phyloP scores from a whole-genome alignment of 2,113 vertebrate species.

The Craseonycteris thonglongyai region DNA sequence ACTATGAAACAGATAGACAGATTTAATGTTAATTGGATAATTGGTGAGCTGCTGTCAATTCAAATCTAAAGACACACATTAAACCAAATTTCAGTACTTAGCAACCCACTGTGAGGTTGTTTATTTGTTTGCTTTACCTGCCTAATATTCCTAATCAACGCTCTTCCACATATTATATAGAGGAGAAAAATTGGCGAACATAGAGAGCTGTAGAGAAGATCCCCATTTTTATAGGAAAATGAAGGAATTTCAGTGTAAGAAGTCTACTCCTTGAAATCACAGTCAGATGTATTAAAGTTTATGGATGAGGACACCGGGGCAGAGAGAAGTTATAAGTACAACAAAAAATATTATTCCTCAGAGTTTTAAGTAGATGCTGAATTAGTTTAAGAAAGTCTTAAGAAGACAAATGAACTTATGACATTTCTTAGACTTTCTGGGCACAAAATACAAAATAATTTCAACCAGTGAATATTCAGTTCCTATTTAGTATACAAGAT shows the following conservation, averaged over 20 bases:
- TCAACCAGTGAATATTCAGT: background rate
- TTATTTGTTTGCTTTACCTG: background rate
- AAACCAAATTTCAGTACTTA: background rate
- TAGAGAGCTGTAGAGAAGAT: background rate
- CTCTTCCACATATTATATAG: background rate
- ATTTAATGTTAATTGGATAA: background rate
- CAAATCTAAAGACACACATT: background rate
- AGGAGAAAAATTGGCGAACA: background rate
- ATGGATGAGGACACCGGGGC: background rate
- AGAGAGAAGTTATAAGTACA: constrained; percentile 34
- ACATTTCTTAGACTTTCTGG: background rate
- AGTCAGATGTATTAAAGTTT: background rate
- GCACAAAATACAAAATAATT: background rate
- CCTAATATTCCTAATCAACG: background rate
- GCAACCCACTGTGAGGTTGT: background rate
- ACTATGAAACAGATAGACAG: background rate
- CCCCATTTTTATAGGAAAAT: background rate
- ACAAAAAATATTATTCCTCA: constrained; percentile 29
- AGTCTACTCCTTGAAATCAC: background rate
- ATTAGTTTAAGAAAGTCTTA: constrained; percentile 42
- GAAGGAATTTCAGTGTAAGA: background rate
- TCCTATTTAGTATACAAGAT: background rate
- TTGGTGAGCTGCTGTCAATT: background rate
- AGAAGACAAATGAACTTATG: background rate
- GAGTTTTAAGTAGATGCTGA: constrained; percentile 26